Evolutionary conservation across 2,113 vertebrate genomes (phyloP).

Genomic region (Hippocampus guttulatus): DNA sequence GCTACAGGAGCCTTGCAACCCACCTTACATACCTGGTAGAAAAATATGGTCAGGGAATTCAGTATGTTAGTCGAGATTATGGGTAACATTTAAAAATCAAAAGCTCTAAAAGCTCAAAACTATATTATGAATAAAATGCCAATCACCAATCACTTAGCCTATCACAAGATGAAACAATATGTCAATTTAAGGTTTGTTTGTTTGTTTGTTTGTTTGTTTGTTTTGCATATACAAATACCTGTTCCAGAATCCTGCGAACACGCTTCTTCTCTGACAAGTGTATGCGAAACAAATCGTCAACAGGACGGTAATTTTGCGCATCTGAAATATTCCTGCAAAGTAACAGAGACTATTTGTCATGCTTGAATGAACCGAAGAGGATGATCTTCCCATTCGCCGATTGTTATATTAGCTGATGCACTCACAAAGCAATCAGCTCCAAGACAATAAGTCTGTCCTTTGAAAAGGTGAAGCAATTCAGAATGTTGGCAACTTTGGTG

Average conservation of each 20-base stretch:
- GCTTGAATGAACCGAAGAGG: background rate
- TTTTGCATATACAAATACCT: slow-evolving; percentile 69
- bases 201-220: too few relatives aligned
- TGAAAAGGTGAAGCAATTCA: slow-evolving; percentile 96
- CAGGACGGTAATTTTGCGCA: slow-evolving; percentile 90
- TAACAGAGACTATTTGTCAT: background rate
- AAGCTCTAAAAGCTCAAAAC: background rate
- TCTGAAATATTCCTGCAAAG: slow-evolving; percentile 88
- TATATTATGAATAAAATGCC: background rate
- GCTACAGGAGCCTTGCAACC: slow-evolving; percentile 97
- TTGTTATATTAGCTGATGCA: slow-evolving; percentile 34
- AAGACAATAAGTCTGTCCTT: slow-evolving; percentile 91
- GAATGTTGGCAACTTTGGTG: slow-evolving; percentile 92
- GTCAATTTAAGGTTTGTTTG: too few relatives aligned
- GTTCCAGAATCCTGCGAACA: slow-evolving; percentile 90
- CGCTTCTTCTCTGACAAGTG: slow-evolving; percentile 93
- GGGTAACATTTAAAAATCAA: background rate
- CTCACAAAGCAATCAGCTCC: slow-evolving; percentile 94
- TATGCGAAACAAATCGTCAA: slow-evolving; percentile 92
- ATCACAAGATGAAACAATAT: too few relatives aligned
- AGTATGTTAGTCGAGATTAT: background rate
- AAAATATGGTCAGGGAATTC: background rate
- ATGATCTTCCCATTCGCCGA: background rate
- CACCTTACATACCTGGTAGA: slow-evolving; percentile 85
- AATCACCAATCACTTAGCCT: background rate